These are phyloP conservation scores for Lamellibrachia luymesi DNA, from an alignment of 1,140 invertebrate genomes.

Conservation along the genomic window DNA sequence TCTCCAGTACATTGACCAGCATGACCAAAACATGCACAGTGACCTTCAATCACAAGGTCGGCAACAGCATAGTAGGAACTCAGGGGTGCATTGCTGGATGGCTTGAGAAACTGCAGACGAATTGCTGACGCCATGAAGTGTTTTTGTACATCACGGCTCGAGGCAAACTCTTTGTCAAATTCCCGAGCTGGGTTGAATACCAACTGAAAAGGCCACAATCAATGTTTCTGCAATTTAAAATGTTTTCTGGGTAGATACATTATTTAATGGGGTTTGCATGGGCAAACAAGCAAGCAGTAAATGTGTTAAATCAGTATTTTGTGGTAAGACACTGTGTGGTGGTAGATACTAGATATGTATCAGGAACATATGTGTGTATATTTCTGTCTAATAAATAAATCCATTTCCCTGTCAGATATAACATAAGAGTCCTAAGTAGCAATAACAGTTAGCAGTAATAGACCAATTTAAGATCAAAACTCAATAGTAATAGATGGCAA, in stretches of 20 bases:
- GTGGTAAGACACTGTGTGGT: background rate
- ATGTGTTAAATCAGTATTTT: background rate
- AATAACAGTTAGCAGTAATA: too few species aligned
- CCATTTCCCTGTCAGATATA: too few species aligned
- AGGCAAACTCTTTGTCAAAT: conserved; percentile 7
- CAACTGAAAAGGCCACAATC: conserved; percentile 3
- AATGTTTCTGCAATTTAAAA: background rate
- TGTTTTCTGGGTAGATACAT: background rate
- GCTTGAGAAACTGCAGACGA: conserved; percentile 8
- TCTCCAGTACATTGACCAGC: conserved; percentile 14
- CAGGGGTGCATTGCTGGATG: conserved; percentile 13
- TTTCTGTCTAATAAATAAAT: too few species aligned
- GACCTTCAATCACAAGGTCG: conserved; percentile 22
- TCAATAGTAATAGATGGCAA: too few species aligned
- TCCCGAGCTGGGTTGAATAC: conserved; percentile 11
- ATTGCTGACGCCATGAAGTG: conserved; percentile 16
- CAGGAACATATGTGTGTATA: too few species aligned
- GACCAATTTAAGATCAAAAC: too few species aligned
- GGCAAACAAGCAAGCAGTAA: background rate
- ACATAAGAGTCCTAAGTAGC: too few species aligned
- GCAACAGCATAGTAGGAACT: conserved; percentile 27
- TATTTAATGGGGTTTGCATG: background rate
- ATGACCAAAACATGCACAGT: conserved; percentile 29
- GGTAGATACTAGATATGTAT: background rate
- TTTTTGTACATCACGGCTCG: conserved; percentile 2